Percentiles rank a stretch among this genome's conserved stretches.
Evolutionary conservation across 53 echinoderm and acorn worm genomes (phyloP).

Genomic region (Holothuria scabra): DNA sequence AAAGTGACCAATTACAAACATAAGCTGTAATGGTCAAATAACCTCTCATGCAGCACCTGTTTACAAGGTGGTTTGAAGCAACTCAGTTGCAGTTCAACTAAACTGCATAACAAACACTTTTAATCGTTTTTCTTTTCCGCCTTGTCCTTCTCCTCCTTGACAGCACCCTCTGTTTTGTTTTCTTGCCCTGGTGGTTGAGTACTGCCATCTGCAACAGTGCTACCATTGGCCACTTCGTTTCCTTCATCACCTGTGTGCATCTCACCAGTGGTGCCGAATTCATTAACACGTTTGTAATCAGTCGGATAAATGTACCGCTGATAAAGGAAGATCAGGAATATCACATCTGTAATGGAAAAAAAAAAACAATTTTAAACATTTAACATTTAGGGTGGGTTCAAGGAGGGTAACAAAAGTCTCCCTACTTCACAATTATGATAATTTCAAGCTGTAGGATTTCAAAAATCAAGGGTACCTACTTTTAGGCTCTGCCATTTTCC

Average conservation of each 20-base stretch:
- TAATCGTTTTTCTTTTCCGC: constrained; percentile 45
- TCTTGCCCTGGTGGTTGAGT: not conserved
- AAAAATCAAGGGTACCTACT: no score
- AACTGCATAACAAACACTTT: not conserved
- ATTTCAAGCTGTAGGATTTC: no score
- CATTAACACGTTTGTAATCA: constrained; percentile 92
- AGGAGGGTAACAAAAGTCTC: no score
- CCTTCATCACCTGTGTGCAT: constrained; percentile 72
- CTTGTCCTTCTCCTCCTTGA: constrained; percentile 71
- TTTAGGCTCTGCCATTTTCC: no score
- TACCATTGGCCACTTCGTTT: constrained; percentile 29
- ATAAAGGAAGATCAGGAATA: constrained; percentile 93
- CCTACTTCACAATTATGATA: no score
- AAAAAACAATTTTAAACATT: no score
- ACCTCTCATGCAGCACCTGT: no score
- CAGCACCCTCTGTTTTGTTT: constrained; percentile 36
- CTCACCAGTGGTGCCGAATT: constrained; percentile 96
- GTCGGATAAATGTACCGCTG: constrained; percentile 97
- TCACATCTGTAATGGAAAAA: constrained; percentile 75
- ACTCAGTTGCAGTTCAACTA: no score
- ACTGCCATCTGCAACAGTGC: constrained; percentile 24
- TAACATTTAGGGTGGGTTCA: no score
- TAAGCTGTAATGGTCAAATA: no score
- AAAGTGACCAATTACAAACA: no score
- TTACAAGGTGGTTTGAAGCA: no score